These are phyloP conservation scores for Branchipolynoe longqiensis DNA, from an alignment of 2,888 invertebrate species.

Conservation along the genomic window DNA sequence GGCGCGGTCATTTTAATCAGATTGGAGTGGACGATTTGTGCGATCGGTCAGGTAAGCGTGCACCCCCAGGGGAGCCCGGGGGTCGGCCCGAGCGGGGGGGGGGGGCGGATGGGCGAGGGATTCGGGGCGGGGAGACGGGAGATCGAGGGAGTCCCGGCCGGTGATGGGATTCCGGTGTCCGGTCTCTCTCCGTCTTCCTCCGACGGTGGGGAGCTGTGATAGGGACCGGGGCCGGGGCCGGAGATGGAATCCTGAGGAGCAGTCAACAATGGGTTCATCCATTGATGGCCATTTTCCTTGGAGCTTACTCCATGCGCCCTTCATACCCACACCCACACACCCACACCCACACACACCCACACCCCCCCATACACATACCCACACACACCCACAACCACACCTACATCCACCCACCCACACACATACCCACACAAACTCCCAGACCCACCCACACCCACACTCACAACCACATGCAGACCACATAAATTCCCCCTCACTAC, in stretches of 20 bases:
- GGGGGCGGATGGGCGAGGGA: no score
- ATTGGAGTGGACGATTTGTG: slow-evolving; percentile 41
- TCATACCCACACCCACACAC: neutral
- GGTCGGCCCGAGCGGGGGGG: no score
- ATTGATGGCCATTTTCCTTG: neutral
- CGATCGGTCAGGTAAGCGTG: slow-evolving; percentile 7
- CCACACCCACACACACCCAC: neutral
- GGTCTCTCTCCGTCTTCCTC: slow-evolving; percentile 24
- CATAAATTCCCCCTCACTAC: no score
- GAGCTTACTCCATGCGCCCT: neutral
- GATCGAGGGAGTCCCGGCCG: no score
- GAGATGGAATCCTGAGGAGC: slow-evolving; percentile 32
- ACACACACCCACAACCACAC: no score
- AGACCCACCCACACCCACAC: no score
- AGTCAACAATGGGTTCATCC: slow-evolving; percentile 13
- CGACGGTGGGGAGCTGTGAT: neutral
- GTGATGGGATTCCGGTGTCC: slow-evolving; percentile 29
- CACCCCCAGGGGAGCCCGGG: slow-evolving; percentile 13
- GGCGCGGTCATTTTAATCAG: slow-evolving; percentile 39
- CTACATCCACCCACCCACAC: no score
- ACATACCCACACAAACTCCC: no score
- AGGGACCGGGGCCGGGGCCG: neutral
- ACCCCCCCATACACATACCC: neutral
- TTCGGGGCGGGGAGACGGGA: no score
- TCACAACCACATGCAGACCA: no score